phyloP scores from a whole-genome alignment of 2,797 vertebrate genomes.

The Molothrus ater region DNA sequence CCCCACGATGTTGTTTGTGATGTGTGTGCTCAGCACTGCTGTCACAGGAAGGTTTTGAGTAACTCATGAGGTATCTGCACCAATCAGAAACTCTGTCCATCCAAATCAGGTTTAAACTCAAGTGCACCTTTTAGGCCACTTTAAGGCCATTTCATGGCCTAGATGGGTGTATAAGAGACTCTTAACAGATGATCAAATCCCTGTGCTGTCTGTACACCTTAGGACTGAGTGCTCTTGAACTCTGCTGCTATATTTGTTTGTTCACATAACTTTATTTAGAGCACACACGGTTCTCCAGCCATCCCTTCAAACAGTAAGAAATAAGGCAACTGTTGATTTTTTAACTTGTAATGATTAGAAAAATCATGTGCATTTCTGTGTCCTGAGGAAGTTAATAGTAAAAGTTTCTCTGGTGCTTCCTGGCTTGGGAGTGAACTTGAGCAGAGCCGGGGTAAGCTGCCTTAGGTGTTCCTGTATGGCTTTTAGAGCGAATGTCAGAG shows the following conservation, averaged over 20 bases:
- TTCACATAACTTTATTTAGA: not conserved
- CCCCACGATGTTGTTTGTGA: accelerated
- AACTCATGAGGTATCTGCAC: not conserved
- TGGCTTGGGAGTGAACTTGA: not conserved
- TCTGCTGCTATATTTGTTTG: not conserved
- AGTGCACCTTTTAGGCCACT: not conserved
- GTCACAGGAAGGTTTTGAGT: not conserved
- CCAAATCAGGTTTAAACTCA: not conserved
- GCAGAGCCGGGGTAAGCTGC: not conserved
- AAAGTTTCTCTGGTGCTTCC: not conserved
- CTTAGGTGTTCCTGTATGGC: not conserved
- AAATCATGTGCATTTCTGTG: not conserved
- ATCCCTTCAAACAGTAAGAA: not conserved
- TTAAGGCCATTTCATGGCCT: not conserved
- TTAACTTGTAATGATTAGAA: not conserved
- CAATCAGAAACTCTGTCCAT: not conserved
- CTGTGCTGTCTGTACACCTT: not conserved
- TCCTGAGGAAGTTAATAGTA: not conserved
- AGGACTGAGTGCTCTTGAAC: not conserved
- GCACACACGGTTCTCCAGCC: not conserved
- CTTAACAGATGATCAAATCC: not conserved
- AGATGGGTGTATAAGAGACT: not conserved
- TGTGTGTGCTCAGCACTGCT: not conserved
- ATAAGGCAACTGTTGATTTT: not conserved
- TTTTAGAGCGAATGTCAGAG: not conserved